Base-by-base conservation (phyloP, 2,113 vertebrate genomes). In the Dryoscopus gambensis region DNA sequence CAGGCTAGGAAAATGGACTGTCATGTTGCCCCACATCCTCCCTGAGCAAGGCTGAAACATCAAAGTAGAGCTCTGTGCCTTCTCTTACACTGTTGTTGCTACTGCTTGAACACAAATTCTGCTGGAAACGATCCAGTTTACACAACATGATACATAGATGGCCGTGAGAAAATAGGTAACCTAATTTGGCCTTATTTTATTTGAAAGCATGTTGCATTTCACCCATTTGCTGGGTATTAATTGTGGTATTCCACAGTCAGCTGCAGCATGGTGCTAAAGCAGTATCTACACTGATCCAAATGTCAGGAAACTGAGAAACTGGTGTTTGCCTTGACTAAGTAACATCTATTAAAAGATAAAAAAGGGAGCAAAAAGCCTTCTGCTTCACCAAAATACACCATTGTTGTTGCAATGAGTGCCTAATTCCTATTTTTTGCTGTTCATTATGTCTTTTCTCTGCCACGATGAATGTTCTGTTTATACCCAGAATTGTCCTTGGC, bases 191-290 rank as follows among this genome's bases (percentile, higher is more conserved):
- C 10, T 73, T 55, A 5, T 22, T 85, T 60, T 60, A 9, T 70
- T 75, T 42, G 65, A 56, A 75, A 60, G 44, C 4, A 0, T 56
- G 23, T 60, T 71, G 40, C 10, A 30, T 76, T 83, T 90, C 44
- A 65, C 27, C 44, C 16, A 0, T 71, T 56, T 64, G 18, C 33
- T 82, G 0, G 0, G 8, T 78, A 59, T 71, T 46, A 69, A 73
- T 35, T 88, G 49, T 95, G n/a, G 15, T 44, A 13, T 68, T 89
- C 79, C 56, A 40, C 75, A 50, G 56, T 76, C 7, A 31, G 55
- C 47, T 71, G 69, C 42, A 84, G 73, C n/a, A 12, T 37, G 22
- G 13, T 88, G n/a, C 27, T 76, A 9, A 33, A 59, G 37, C 8
- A 35, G 18, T 39, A 24, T 30, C 73, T 74, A 27, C 39, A 39